Base-by-base conservation (phyloP, 1,140 invertebrate species). In the Andricus grossulariae region DNA sequence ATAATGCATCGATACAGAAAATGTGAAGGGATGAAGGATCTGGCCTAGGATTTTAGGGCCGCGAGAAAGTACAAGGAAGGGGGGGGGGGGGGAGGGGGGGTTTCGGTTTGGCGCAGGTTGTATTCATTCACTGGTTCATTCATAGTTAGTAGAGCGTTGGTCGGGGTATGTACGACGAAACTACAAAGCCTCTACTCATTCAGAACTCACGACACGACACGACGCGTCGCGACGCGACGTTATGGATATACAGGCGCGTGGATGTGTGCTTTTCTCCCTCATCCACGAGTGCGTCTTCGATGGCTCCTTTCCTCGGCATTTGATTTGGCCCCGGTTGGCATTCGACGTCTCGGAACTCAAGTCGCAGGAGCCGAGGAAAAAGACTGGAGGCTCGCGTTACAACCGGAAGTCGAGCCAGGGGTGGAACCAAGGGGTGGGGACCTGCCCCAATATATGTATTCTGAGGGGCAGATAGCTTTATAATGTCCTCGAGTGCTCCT, bases 401-500 rank as follows among this genome's bases (percentile, higher is more conserved):
- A 85, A 88, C 86, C 88, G 88, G 88, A 89, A 89, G 86, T 72
- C 72, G 77, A 77, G 75, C 79, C 72, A 50, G 74, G 80, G 80
- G 76, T 76, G 78, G 80, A 74, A 71, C 76, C 72, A 75, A 55
- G 79, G 81, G 85, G 83, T 82, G 86, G 82, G 73, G 74, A 80
- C 78, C 79, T 77, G 78, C 76, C 78, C 77, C 78, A 54, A 75
- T 73, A 75, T 66, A 75, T 74, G 49, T 74, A 72, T 76, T 51
- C 78, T 74, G 74, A 76, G 75, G 77, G 71, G 60, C 80, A 82
- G 81, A 83, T 79, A 82, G 78, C 75, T 83, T 81, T 74, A 85
- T 84, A 85, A 85, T 85, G 80, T 80, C 74, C 79, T 84, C 79
- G 60, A 85, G 82, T 87, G 86, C 87, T 88, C 87, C 87, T 85